Evolutionary conservation across 2,797 vertebrate species (phyloP).

Genomic region (Macropus fuliginosus): DNA sequence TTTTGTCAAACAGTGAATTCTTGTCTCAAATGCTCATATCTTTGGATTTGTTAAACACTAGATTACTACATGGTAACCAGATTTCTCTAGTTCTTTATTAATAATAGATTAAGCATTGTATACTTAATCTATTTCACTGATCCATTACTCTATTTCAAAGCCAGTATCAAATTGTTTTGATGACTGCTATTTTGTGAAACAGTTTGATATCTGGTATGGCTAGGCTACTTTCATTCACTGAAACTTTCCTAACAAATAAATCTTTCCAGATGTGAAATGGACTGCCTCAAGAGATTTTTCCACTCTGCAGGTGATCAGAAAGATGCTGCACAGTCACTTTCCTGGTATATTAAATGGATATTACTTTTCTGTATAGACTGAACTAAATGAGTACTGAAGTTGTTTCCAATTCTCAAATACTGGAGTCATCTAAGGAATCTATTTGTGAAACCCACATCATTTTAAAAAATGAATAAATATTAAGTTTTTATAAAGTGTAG

Average conservation of each 20-base stretch:
- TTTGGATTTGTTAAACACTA: not conserved
- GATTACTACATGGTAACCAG: too few relatives aligned
- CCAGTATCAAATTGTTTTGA: not conserved
- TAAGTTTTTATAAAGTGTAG: too few relatives aligned
- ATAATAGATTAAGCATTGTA: not conserved
- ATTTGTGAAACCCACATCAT: too few relatives aligned
- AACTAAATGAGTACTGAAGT: too few relatives aligned
- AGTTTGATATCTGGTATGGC: not conserved
- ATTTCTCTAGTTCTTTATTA: not conserved
- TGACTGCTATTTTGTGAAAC: not conserved
- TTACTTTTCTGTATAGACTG: too few relatives aligned
- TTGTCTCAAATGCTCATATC: not conserved
- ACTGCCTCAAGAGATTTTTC: not conserved
- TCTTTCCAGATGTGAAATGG: not conserved
- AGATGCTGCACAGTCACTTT: not conserved
- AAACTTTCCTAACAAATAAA: not conserved
- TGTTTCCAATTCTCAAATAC: too few relatives aligned
- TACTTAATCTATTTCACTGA: not conserved
- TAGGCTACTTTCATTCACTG: not conserved
- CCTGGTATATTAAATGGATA: not conserved
- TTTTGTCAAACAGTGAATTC: not conserved
- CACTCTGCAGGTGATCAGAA: not conserved
- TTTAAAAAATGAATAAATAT: too few relatives aligned
- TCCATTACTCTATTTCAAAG: not conserved
- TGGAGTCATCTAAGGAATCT: too few relatives aligned